Conservation (phyloP, 2,113 vertebrate genomes). For the Coryphaenoides rupestris region DNA sequence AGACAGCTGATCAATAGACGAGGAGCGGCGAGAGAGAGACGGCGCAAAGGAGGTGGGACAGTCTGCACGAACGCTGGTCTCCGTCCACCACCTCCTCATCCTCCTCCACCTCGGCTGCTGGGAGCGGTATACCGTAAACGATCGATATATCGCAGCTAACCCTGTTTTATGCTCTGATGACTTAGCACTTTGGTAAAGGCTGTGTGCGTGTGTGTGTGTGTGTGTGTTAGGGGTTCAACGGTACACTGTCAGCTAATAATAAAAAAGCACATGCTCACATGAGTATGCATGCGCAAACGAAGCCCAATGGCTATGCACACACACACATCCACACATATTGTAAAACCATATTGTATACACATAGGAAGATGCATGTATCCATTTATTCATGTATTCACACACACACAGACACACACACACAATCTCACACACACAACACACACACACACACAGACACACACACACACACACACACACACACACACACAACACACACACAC, state of each 20-base stretch:
- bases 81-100: too few species aligned
- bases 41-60: conserved; percentile 48
- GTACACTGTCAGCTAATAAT: too few species aligned
- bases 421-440: not conserved
- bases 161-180: conserved; percentile 14
- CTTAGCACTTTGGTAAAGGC: not conserved
- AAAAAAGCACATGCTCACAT: not conserved
- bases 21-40: conserved; percentile 51
- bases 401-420: not conserved
- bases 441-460: too few species aligned
- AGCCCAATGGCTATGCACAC: too few species aligned
- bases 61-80: conserved; percentile 59
- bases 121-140: conserved; percentile 52
- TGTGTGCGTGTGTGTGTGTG: too few species aligned
- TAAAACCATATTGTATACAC: too few species aligned
- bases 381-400: not conserved
- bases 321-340: too few species aligned
- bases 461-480: too few species aligned
- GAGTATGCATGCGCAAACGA: too few species aligned
- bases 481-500: too few species aligned
- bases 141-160: conserved; percentile 42
- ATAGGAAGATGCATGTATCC: not conserved
- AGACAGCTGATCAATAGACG: conserved; percentile 64
- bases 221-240: too few species aligned
- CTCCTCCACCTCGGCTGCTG: conserved; percentile 25